A percentile compares a stretch with the other conserved stretches of the same genome.
phyloP scores from a whole-genome alignment of 1,140 invertebrate species.

The Berghia stephanieae region DNA sequence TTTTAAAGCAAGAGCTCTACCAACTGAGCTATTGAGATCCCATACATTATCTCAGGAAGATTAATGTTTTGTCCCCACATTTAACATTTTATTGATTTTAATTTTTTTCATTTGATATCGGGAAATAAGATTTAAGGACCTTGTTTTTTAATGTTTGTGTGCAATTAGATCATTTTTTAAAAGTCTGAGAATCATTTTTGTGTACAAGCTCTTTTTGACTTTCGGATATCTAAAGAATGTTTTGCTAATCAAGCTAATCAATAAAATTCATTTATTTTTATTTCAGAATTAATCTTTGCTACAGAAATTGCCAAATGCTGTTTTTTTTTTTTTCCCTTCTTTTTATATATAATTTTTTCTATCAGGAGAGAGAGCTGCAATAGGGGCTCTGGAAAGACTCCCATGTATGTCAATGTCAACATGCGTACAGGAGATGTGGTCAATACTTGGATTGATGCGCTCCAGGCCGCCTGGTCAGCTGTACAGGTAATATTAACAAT shows the following conservation, averaged over 20 bases:
- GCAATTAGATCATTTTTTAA: not conserved
- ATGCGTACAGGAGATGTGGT: slow-evolving; percentile 74
- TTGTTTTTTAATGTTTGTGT: not conserved
- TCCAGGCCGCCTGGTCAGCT: slow-evolving; percentile 75
- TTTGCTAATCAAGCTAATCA: not conserved
- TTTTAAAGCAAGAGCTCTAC: too few relatives aligned
- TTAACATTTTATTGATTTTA: too few relatives aligned
- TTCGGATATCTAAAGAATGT: not conserved
- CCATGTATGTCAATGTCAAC: slow-evolving; percentile 79
- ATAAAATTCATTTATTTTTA: too few relatives aligned
- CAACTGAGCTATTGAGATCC: too few relatives aligned
- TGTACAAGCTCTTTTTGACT: not conserved
- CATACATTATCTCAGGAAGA: too few relatives aligned
- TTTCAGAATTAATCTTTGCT: too few relatives aligned
- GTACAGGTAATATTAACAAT: slow-evolving; percentile 69
- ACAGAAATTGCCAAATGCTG: too few relatives aligned
- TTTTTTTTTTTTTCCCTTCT: too few relatives aligned
- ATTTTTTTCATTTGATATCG: not conserved
- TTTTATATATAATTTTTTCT: slow-evolving; percentile 30
- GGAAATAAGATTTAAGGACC: not conserved
- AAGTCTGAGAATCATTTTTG: not conserved
- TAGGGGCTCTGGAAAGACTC: slow-evolving; percentile 73
- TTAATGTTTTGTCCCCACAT: too few relatives aligned
- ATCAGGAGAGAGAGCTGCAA: slow-evolving; percentile 71
- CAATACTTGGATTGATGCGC: slow-evolving; percentile 77